Base-by-base conservation (phyloP, 1,140 invertebrate genomes). In the Cherax destructor region DNA sequence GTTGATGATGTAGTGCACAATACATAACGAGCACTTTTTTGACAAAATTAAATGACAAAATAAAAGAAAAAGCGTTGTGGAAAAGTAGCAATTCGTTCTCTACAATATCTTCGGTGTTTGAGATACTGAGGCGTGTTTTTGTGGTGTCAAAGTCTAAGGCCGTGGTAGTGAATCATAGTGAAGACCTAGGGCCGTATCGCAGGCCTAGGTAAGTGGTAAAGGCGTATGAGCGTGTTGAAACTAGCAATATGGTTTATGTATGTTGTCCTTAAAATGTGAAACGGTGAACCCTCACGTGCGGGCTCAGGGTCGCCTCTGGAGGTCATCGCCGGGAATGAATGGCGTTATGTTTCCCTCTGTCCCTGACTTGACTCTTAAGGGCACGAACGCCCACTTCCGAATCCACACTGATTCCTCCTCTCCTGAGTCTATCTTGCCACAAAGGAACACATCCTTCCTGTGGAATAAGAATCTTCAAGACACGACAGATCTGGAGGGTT, bases 391-490 rank as follows among this genome's bases (percentile, higher is more conserved):
- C 84, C 90, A 72, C 78, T 91, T 86, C 78, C 90, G 77, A 9
- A 9, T 77, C 5, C 65, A 50, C 80, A 21, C 80, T 4, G 87
- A 89, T 13, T 59, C 84, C 61, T 91, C 90, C 41, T 87, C 84
- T 7, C 84, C 85, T 16, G 90, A 91, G 61, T 87, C 90, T 13
- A 80, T 86, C 9, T 49, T 74, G 9, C 90, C 84, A 3, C 69
- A 77, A 50, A 61, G 79, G 47, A 91, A 91, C 72, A 61, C 90
- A 9, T 92, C 92, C 86, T 92, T 92, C 59, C 84, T 92, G n/a
- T 92, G 92, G 92, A 72, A 92, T 69, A 92, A 83, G 47, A 92
- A 85, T 41, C 41, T 89, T 50, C 59, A 92, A 56, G 86, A 88
- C 47, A 41, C 69, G 7, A 77, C 77, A 3, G 81, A 91, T 69